Base-by-base conservation (phyloP, 1,140 invertebrate genomes). In the Phthorimaea operculella region DNA sequence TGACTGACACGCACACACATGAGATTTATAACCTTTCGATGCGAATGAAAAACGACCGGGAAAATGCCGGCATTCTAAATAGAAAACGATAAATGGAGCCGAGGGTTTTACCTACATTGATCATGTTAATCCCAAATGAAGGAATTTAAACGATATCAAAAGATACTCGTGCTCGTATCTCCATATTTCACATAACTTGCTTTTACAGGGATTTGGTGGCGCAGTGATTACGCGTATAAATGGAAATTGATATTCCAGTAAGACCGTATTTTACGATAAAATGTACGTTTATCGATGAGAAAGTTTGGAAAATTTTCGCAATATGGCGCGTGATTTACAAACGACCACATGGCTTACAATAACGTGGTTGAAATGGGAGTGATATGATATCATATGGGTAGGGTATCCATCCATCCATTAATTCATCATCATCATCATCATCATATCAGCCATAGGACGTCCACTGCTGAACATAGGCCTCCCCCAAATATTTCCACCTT, bases 281-380 rank as follows among this genome's bases (percentile, higher is more conserved):
- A 54, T 55, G 52, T 55, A 47, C 44, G n/a, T 62, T 62, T 55
- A 62, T 58, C 51, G 57, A 36, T 45, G 54, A 39, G 36, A 54
- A 58, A 44, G 47, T 55, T 50, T 42, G 18, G 45, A 53, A 55
- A 58, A 57, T 56, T 56, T 45, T 36, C 16, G 14, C 64, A 66
- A 66, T 59, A 57, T 58, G 58, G 56, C 48, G 59, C 59, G 44
- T 61, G 61, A 63, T 66, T 66, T 63, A 66, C 61, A 63, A 61
- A 61, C 47, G 56, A 52, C 44, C 54, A 58, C 61, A 55, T 60
- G 54, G 54, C 49, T 54, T 34, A 57, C 56, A 59, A 34, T 57
- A 54, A 51, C 8, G 36, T 39, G 36, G 36, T 39, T 39, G 36
- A 9, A 39, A 39, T 39, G 36, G 36, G n/a, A 39, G 36, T 39